phyloP scores from a whole-genome alignment of 2,113 vertebrate genomes.

The Dolichallabes microphthalmus region DNA sequence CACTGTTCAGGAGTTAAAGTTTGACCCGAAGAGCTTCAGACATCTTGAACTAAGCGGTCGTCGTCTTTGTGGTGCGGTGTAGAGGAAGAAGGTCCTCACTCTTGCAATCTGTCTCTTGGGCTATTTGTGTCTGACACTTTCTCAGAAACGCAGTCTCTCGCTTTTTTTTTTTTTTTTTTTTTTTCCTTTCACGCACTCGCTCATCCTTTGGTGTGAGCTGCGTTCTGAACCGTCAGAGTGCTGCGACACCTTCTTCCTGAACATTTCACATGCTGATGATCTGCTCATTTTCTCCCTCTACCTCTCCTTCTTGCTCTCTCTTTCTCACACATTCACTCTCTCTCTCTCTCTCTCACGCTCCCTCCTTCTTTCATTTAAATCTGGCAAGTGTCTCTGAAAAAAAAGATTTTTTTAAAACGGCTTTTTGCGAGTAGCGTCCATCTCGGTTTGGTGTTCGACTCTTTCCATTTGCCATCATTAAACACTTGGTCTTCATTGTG shows the following conservation, averaged over 20 bases:
- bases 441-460: background rate
- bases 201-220: background rate
- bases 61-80: background rate
- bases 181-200: background rate
- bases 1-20: background rate
- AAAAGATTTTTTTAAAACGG: background rate
- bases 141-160: background rate
- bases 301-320: constrained; percentile 42
- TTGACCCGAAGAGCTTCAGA: background rate
- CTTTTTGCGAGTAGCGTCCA: background rate
- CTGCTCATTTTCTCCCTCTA: background rate
- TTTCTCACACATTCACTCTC: constrained; percentile 27
- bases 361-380: background rate
- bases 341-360: background rate
- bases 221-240: background rate
- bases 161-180: background rate
- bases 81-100: background rate
- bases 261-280: background rate
- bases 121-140: background rate
- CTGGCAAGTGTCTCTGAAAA: background rate
- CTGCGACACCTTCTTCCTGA: background rate
- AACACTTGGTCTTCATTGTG: constrained; percentile 12
- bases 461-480: constrained; percentile 8
- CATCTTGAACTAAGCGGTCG: too few species aligned
- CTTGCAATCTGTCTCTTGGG: background rate